These are phyloP conservation scores for Conistra vaccinii DNA, from an alignment of 2,888 invertebrate species.

Conservation along the genomic window DNA sequence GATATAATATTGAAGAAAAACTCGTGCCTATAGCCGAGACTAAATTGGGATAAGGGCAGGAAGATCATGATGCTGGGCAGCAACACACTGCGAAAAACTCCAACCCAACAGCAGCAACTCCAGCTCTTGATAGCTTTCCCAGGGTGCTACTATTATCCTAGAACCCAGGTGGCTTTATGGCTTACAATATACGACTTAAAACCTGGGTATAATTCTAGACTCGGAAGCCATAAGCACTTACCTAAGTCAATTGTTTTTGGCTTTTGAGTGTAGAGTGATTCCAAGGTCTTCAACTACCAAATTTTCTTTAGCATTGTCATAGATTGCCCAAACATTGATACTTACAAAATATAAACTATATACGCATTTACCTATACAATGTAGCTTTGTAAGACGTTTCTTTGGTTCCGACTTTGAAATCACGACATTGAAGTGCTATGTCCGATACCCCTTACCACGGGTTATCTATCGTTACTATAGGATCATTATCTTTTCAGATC, in stretches of 20 bases:
- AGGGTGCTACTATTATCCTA: background rate
- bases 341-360: background rate
- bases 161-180: background rate
- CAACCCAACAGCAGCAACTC: too few species aligned
- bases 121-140: background rate
- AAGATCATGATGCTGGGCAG: background rate
- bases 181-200: background rate
- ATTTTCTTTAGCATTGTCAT: background rate
- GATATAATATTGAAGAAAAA: background rate
- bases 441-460: slow-evolving; percentile 32
- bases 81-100: background rate
- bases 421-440: slow-evolving; percentile 24
- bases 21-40: background rate
- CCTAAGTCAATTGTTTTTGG: too few species aligned
- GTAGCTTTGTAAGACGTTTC: background rate
- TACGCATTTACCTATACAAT: background rate
- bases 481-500: slow-evolving; percentile 75
- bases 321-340: background rate
- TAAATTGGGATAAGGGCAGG: background rate
- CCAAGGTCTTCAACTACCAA: background rate
- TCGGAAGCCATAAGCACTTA: too few species aligned
- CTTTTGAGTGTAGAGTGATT: too few species aligned
- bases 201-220: background rate
- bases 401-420: slow-evolving; percentile 23
- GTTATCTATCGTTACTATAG: slow-evolving; percentile 42